phyloP scores from a whole-genome alignment of 2,797 vertebrate genomes.

The Premnoplex brunnescens region DNA sequence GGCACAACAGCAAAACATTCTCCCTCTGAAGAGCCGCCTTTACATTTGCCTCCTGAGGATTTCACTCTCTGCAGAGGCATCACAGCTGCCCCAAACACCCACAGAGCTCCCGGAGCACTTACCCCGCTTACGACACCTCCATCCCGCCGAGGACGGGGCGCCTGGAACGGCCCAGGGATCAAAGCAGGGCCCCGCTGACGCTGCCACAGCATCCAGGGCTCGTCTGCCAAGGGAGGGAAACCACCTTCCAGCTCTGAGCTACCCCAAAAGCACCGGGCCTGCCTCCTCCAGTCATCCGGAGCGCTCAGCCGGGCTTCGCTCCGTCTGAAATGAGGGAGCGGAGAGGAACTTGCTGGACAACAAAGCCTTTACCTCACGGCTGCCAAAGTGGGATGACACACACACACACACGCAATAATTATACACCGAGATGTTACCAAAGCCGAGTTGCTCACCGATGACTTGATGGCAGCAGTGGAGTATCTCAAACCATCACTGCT shows the following conservation, averaged over 20 bases:
- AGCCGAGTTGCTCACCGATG: background rate
- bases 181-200: rapidly evolving
- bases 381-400: constrained; percentile 49
- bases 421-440: constrained; percentile 8
- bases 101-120: background rate
- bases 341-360: constrained; percentile 76
- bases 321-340: constrained; percentile 61
- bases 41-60: background rate
- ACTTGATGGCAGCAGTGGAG: background rate
- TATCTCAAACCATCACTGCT: background rate
- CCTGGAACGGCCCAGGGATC: background rate
- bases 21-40: background rate
- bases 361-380: constrained; percentile 54
- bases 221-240: background rate
- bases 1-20: background rate
- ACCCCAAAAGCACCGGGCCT: background rate
- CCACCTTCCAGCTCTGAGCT: background rate
- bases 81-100: background rate
- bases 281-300: background rate
- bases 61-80: background rate
- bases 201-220: background rate
- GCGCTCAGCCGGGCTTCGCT: background rate
- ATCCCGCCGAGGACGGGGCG: background rate
- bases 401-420: constrained; percentile 41
- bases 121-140: constrained; percentile 50